Evolutionary conservation across 2,113 vertebrate genomes (phyloP).

Genomic region (Microcebus jonahi): DNA sequence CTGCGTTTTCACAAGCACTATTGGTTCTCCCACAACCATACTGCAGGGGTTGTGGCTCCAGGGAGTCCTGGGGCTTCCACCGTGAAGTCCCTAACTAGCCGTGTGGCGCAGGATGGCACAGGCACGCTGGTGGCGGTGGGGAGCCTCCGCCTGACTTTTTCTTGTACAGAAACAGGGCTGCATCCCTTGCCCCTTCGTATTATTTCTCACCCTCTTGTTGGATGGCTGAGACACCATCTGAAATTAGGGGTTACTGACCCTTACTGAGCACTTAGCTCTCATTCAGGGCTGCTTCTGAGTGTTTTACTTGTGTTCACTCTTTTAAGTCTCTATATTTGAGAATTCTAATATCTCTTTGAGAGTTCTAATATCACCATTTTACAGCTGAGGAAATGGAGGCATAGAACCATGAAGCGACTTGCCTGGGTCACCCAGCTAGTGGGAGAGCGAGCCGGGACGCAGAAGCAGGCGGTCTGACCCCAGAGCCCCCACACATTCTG

Average conservation of each 20-base stretch:
- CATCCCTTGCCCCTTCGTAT: neutral
- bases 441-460: no score
- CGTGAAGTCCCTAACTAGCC: neutral
- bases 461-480: neutral
- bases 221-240: neutral
- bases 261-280: neutral
- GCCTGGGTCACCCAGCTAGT: neutral
- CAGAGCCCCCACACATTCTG: fast-evolving
- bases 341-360: no score
- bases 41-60: neutral
- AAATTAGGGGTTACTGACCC: neutral
- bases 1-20: neutral
- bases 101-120: fast-evolving
- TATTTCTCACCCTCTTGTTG: neutral
- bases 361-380: neutral
- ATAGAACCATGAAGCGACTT: fast-evolving
- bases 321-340: neutral
- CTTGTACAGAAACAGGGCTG: neutral
- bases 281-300: neutral
- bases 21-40: neutral
- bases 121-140: fast-evolving
- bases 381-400: neutral
- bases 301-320: neutral
- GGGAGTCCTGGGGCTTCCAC: neutral
- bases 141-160: neutral